Evolutionary conservation across 2,888 invertebrate genomes (phyloP).

Genomic region (Salpingus planirostris): DNA sequence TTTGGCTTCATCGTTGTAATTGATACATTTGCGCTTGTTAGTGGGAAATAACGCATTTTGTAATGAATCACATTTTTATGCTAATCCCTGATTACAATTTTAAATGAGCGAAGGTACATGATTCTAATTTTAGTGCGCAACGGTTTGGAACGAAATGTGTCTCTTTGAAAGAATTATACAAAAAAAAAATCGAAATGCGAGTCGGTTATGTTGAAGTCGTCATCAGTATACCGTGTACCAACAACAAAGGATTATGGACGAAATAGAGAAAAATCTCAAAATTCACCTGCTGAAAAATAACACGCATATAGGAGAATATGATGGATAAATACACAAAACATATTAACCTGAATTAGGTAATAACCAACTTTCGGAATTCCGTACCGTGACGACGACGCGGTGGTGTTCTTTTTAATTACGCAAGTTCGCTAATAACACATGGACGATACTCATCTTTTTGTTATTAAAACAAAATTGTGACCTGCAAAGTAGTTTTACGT

Average conservation of each 20-base stretch:
- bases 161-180: no score
- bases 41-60: conserved; percentile 8
- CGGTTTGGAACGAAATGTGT: conserved; percentile 10
- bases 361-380: conserved; percentile 32
- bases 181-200: no score
- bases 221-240: no score
- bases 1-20: no score
- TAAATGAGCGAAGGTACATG: conserved; percentile 14
- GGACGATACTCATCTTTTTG: conserved; percentile 25
- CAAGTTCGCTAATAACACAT: conserved; percentile 26
- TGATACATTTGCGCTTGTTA: conserved; percentile 5
- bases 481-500: no score
- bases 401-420: conserved; percentile 25
- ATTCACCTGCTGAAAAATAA: no score
- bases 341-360: conserved; percentile 41
- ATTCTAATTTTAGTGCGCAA: conserved; percentile 13
- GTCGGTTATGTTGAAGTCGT: no score
- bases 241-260: no score
- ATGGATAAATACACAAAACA: conserved; percentile 26
- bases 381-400: conserved; percentile 32
- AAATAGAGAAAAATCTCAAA: no score
- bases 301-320: no score
- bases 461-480: conserved; percentile 13
- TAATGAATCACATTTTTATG: conserved; percentile 14
- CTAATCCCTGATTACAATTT: conserved; percentile 13